Conservation (phyloP, 53 echinoderm and acorn worm genomes). For the Apostichopus leukothele region DNA sequence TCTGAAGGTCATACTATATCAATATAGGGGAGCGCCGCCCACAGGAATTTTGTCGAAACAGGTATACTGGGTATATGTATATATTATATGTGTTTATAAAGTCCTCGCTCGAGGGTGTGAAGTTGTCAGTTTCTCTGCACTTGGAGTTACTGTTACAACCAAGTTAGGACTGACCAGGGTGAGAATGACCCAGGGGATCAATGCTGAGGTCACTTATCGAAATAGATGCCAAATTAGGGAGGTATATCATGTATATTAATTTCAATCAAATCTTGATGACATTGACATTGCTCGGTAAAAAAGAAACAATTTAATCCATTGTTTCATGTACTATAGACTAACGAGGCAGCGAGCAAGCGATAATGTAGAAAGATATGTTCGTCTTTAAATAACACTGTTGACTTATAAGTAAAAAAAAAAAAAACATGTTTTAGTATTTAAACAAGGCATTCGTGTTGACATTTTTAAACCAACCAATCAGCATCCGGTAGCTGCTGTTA, state of each 20-base stretch:
- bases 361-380: no score
- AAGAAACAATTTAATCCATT: no score
- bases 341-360: no score
- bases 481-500: no score
- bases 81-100: neutral
- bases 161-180: neutral
- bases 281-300: neutral
- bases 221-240: neutral
- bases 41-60: neutral
- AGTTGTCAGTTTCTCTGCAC: neutral
- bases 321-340: no score
- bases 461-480: no score
- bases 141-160: neutral
- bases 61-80: neutral
- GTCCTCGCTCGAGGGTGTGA: neutral
- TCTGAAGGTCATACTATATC: neutral
- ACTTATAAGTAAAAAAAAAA: no score
- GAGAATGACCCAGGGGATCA: neutral
- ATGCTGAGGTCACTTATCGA: neutral
- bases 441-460: no score
- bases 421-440: no score
- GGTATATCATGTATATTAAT: neutral
- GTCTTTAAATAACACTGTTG: no score
- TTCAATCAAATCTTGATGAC: neutral
- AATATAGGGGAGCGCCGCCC: neutral